phyloP scores from a whole-genome alignment of 1,140 invertebrate species.

The Physella acuta region DNA sequence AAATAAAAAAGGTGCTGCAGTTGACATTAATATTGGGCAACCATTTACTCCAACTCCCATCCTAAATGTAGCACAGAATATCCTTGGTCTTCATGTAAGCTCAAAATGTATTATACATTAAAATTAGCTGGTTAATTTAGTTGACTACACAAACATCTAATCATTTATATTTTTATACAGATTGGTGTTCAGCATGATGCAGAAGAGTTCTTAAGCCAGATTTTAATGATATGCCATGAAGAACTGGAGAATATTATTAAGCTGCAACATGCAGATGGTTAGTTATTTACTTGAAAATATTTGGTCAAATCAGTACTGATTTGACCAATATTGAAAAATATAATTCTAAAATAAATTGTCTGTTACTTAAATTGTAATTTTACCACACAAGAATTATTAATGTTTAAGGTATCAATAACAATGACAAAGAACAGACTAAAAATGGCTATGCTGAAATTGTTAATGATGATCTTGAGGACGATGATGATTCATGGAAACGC shows the following conservation, averaged over 20 bases:
- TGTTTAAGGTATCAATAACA: constrained; percentile 15
- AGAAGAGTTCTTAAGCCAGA: constrained; percentile 22
- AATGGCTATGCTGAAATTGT: not conserved
- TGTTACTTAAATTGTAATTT: too few relatives aligned
- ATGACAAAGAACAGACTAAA: constrained; percentile 3
- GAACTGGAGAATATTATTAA: constrained; percentile 20
- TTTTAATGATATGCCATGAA: constrained; percentile 22
- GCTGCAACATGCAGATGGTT: not conserved
- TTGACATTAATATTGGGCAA: constrained; percentile 17
- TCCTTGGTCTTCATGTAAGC: constrained; percentile 21
- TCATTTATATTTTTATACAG: not conserved
- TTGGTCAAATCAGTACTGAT: too few relatives aligned
- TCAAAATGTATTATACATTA: too few relatives aligned
- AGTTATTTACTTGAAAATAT: too few relatives aligned
- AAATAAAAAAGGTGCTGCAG: constrained; percentile 10
- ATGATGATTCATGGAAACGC: constrained; percentile 15
- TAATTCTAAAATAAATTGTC: too few relatives aligned
- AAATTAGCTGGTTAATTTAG: too few relatives aligned
- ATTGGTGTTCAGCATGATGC: constrained; percentile 25
- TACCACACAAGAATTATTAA: too few relatives aligned
- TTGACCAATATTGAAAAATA: too few relatives aligned
- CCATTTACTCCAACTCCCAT: constrained; percentile 13
- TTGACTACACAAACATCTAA: too few relatives aligned
- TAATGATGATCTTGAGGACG: not conserved
- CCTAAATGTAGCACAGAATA: constrained; percentile 18